Conservation (phyloP, 2,888 invertebrate genomes). For the Calameuta idolon region DNA sequence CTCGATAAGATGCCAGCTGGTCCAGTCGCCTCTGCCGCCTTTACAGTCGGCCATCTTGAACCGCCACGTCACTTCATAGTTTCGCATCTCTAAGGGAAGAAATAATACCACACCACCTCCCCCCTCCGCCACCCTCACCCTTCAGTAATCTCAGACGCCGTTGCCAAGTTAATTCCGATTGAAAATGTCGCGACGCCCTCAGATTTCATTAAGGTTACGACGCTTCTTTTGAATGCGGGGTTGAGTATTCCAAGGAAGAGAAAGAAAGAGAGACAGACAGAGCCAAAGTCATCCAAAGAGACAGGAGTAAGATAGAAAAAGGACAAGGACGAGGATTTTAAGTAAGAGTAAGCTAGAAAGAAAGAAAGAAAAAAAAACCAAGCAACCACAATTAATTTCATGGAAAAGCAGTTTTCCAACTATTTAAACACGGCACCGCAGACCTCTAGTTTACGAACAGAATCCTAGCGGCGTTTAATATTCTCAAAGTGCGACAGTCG, state of each 20-base stretch:
- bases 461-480: not conserved
- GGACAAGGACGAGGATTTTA: not conserved
- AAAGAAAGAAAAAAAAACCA: not conserved
- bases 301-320: not conserved
- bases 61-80: not conserved
- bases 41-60: not conserved
- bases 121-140: too few species aligned
- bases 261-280: not conserved
- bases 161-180: not conserved
- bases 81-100: not conserved
- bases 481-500: not conserved
- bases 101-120: not conserved
- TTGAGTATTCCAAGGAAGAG: not conserved
- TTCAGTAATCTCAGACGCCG: not conserved
- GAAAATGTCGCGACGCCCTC: not conserved
- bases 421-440: not conserved
- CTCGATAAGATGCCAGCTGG: constrained; percentile 8
- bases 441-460: not conserved
- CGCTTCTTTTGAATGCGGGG: not conserved
- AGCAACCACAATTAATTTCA: not conserved
- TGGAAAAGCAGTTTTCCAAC: not conserved
- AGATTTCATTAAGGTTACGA: not conserved
- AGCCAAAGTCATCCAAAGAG: not conserved
- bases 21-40: not conserved
- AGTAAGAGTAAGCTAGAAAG: not conserved